A percentile compares a stretch with the other conserved stretches of the same genome.
phyloP scores from a whole-genome alignment of 2,888 invertebrate species.

The Tetramorium bicarinatum region DNA sequence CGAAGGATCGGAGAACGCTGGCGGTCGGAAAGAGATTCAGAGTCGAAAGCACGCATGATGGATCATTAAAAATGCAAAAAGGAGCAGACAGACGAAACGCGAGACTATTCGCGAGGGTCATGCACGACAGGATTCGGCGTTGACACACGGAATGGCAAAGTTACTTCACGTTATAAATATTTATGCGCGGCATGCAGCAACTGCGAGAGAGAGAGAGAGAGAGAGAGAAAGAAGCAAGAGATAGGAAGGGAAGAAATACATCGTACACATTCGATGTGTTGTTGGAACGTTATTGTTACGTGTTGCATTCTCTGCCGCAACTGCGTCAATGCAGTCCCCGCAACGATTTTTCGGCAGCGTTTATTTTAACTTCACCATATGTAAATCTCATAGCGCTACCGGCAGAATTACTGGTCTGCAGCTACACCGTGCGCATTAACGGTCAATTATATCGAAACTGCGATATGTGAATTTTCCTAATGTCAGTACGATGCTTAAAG shows the following conservation, averaged over 20 bases:
- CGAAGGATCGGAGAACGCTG: neutral
- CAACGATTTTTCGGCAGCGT: conserved; percentile 33
- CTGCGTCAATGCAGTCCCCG: conserved; percentile 10
- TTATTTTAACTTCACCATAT: conserved; percentile 39
- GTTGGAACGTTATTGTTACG: conserved; percentile 31
- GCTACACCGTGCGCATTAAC: neutral
- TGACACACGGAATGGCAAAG: conserved; percentile 71
- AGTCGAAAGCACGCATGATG: conserved; percentile 51
- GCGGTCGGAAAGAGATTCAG: conserved; percentile 17
- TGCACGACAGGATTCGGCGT: conserved; percentile 57
- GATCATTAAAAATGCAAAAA: conserved; percentile 71
- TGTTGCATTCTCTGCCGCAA: conserved; percentile 12
- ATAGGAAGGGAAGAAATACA: neutral
- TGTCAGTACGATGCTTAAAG: conserved; percentile 24
- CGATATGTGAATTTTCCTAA: conserved; percentile 33
- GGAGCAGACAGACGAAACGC: conserved; percentile 53
- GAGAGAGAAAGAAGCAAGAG: neutral
- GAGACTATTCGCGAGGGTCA: conserved; percentile 64
- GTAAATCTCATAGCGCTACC: conserved; percentile 4
- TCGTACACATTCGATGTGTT: neutral
- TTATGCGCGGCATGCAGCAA: conserved; percentile 56
- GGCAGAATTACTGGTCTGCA: neutral
- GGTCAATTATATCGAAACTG: conserved; percentile 4
- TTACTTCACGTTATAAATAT: conserved; percentile 70
- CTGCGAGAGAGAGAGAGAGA: neutral